phyloP scores from a whole-genome alignment of 2,113 vertebrate genomes.

The Geococcyx californianus region DNA sequence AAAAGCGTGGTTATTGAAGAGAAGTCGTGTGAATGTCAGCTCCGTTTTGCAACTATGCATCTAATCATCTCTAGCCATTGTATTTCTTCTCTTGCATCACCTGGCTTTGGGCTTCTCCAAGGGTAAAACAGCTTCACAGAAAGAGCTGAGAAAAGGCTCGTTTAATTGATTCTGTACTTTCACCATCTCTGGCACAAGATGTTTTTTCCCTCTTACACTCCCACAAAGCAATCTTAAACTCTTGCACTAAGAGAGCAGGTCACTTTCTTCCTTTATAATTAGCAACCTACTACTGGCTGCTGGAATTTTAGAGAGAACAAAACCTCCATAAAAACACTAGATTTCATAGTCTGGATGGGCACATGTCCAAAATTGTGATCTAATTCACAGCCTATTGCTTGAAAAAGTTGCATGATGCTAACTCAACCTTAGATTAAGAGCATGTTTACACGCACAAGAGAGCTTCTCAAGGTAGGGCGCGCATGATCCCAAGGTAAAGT shows the following conservation, averaged over 20 bases:
- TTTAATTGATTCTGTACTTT: background rate
- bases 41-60: background rate
- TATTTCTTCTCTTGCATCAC: background rate
- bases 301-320: background rate
- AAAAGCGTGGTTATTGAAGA: background rate
- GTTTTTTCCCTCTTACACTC: background rate
- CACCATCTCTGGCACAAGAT: background rate
- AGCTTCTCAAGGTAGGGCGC: background rate
- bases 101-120: background rate
- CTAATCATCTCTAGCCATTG: background rate
- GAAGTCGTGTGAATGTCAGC: background rate
- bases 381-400: background rate
- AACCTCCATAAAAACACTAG: background rate
- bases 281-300: background rate
- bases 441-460: background rate
- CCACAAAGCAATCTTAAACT: background rate
- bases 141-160: background rate
- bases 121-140: background rate
- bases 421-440: background rate
- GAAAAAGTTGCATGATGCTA: background rate
- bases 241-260: background rate
- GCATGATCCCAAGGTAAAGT: background rate
- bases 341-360: background rate
- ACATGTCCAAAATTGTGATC: background rate
- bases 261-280: background rate